Conservation (phyloP, 2,113 vertebrate genomes). For the Picathartes gymnocephalus region DNA sequence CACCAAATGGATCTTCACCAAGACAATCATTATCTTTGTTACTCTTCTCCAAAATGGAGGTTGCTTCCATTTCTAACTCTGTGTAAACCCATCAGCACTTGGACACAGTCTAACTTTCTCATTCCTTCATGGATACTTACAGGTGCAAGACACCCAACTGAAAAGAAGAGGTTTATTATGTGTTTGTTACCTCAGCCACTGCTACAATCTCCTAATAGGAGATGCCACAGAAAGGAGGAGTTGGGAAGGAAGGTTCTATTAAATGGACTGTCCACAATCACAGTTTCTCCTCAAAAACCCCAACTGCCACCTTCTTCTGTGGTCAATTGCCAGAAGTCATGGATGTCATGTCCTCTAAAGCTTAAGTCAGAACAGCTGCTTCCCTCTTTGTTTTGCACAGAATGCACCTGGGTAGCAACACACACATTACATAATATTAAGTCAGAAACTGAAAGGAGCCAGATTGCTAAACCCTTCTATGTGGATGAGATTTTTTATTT, state of each 20-base stretch:
- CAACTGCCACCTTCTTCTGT: background rate
- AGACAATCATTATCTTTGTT: background rate
- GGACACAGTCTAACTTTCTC: background rate
- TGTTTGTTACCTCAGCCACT: background rate
- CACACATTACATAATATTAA: background rate
- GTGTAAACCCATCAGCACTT: background rate
- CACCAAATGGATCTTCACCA: background rate
- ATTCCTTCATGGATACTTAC: background rate
- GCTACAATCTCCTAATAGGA: background rate
- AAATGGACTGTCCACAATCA: background rate
- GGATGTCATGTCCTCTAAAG: background rate
- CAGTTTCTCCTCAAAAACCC: background rate
- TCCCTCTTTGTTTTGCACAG: background rate
- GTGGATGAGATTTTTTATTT: slow-evolving; percentile 31
- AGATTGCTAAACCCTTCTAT: slow-evolving; percentile 17
- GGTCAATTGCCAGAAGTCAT: background rate
- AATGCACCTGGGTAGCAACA: background rate
- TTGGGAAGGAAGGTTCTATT: background rate
- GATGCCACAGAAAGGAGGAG: background rate
- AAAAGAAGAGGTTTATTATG: background rate
- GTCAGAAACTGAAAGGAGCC: slow-evolving; percentile 12
- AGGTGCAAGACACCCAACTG: background rate
- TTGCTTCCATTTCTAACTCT: background rate
- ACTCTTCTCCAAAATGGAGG: background rate
- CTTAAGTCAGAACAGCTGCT: background rate